These are phyloP conservation scores for Aphidius ervi DNA, from an alignment of 1,140 invertebrate genomes.

Conservation along the genomic window DNA sequence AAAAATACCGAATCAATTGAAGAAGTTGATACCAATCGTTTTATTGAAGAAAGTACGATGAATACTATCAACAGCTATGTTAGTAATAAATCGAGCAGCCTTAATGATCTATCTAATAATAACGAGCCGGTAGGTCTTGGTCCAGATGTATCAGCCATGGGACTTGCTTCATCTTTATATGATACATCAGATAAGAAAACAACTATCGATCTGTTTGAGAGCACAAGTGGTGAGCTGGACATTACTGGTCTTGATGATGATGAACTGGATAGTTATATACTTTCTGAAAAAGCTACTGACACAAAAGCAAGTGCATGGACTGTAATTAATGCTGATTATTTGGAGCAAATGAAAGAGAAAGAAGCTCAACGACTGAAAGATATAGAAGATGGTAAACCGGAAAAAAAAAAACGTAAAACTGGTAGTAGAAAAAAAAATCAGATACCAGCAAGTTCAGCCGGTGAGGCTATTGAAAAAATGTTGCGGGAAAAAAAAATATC, in stretches of 20 bases:
- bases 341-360: constrained; percentile 79
- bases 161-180: constrained; percentile 28
- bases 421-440: constrained; percentile 58
- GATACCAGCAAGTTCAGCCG: constrained; percentile 72
- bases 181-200: background rate
- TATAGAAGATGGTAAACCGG: constrained; percentile 73
- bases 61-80: constrained; percentile 54
- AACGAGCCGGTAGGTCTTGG: constrained; percentile 26
- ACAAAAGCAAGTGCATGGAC: constrained; percentile 82
- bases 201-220: background rate
- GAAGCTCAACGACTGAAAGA: constrained; percentile 72
- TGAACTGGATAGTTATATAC: constrained; percentile 84
- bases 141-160: constrained; percentile 50
- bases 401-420: constrained; percentile 67
- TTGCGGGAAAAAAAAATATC: constrained; percentile 92
- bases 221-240: constrained; percentile 64
- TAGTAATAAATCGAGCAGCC: constrained; percentile 28
- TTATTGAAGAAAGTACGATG: constrained; percentile 59
- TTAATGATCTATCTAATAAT: background rate
- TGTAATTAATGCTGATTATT: constrained; percentile 76
- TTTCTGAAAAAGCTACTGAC: constrained; percentile 73
- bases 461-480: constrained; percentile 93
- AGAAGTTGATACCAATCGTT: constrained; percentile 52
- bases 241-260: constrained; percentile 80
- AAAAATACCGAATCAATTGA: constrained; percentile 36